phyloP scores from a whole-genome alignment of 2,113 vertebrate species.

The Symphodus melops region DNA sequence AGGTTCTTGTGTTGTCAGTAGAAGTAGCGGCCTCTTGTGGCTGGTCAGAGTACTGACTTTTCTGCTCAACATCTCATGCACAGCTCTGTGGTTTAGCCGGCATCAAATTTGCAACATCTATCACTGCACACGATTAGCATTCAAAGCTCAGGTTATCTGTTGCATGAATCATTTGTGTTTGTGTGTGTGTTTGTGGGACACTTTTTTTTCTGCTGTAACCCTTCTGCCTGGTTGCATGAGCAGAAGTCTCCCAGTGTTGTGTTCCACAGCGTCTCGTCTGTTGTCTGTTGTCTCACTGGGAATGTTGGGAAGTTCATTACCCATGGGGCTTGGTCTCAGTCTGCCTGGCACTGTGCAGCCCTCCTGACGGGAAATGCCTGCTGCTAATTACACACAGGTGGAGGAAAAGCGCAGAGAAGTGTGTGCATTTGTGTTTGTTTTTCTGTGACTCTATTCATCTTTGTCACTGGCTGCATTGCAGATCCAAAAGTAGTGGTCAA shows the following conservation, averaged over 20 bases:
- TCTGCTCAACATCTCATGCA: background rate
- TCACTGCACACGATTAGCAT: background rate
- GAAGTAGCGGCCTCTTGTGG: slow-evolving; percentile 73
- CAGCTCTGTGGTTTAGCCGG: slow-evolving; percentile 8
- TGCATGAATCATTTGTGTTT: background rate
- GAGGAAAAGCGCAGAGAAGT: slow-evolving; percentile 29
- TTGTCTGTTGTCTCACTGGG: slow-evolving; percentile 33
- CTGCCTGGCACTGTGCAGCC: slow-evolving; percentile 70
- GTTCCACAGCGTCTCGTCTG: slow-evolving; percentile 2
- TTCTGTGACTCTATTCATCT: slow-evolving; percentile 39
- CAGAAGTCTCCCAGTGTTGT: slow-evolving; percentile 9
- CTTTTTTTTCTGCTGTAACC: background rate
- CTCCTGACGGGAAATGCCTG: slow-evolving; percentile 78
- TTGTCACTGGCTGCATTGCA: slow-evolving; percentile 31
- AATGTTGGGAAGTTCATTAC: slow-evolving; percentile 50
- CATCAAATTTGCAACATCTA: slow-evolving; percentile 30
- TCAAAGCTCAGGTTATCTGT: background rate
- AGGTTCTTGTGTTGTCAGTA: slow-evolving; percentile 8
- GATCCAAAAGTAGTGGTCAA: background rate
- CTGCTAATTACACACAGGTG: slow-evolving; percentile 82
- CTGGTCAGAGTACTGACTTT: background rate
- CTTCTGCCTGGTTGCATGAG: slow-evolving; percentile 2
- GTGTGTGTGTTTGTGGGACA: background rate
- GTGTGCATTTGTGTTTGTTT: slow-evolving; percentile 60
- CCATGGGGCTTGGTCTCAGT: slow-evolving; percentile 45